Conservation (phyloP, 2,113 vertebrate species). For the Poecile atricapillus region DNA sequence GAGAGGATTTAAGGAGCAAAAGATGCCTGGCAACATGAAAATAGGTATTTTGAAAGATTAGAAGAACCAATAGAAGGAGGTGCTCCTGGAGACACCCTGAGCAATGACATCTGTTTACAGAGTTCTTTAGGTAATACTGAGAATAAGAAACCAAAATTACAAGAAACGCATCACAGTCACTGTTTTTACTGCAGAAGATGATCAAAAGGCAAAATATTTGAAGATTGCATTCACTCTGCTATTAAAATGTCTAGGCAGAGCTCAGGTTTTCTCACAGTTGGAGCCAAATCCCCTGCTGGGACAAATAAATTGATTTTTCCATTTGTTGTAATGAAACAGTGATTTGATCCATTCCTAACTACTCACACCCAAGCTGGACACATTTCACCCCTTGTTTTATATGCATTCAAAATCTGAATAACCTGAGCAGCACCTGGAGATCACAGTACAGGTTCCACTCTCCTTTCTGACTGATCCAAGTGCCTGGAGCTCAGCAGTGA, state of each 20-base stretch:
- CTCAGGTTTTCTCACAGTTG: background rate
- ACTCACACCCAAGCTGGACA: background rate
- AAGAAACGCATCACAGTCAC: background rate
- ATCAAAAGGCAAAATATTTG: background rate
- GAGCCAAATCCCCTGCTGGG: background rate
- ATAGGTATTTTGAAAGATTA: background rate
- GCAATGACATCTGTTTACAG: background rate
- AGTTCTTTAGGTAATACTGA: background rate
- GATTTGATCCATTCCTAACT: background rate
- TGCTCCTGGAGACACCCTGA: background rate
- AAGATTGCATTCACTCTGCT: background rate
- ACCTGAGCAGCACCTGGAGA: background rate
- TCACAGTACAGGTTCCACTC: background rate
- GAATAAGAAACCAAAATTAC: background rate
- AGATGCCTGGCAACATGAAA: background rate
- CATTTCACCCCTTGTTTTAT: background rate
- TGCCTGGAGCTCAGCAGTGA: accelerated
- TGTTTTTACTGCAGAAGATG: background rate
- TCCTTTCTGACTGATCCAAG: accelerated
- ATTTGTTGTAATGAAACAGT: background rate
- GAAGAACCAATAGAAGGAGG: background rate
- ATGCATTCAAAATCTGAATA: background rate
- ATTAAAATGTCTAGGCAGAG: background rate
- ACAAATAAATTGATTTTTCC: background rate
- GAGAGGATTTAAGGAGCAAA: background rate